Evolutionary conservation across 2,797 vertebrate species (phyloP).

Genomic region (Cheirogaleus major): DNA sequence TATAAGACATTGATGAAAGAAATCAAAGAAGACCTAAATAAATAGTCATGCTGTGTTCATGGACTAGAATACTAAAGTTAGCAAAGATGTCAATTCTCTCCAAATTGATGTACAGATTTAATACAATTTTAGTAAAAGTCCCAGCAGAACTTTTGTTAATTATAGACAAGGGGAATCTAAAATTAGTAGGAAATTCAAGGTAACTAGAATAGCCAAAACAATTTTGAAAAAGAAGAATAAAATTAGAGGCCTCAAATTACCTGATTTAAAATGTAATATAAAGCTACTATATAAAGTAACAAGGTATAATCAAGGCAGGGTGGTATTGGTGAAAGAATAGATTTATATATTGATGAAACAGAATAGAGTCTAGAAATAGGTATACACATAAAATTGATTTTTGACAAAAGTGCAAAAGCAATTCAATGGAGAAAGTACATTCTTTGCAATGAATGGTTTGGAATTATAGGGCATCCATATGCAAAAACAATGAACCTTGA

Average conservation of each 20-base stretch:
- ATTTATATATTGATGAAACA: background rate
- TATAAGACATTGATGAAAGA: background rate
- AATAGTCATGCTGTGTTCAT: background rate
- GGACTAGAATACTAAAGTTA: background rate
- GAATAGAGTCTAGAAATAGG: background rate
- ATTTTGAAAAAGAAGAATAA: background rate
- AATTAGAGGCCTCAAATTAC: background rate
- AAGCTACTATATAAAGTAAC: background rate
- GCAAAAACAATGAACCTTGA: background rate
- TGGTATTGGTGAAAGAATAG: background rate
- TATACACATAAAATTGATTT: background rate
- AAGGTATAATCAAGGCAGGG: background rate
- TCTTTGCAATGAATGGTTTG: background rate
- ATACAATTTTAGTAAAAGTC: background rate
- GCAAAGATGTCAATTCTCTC: background rate
- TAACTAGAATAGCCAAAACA: background rate
- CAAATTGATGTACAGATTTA: background rate
- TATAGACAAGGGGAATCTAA: background rate
- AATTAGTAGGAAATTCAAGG: background rate
- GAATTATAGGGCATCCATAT: background rate
- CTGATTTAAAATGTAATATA: background rate
- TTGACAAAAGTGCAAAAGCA: conserved; percentile 6
- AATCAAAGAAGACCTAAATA: conserved; percentile 12
- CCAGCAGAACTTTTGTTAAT: background rate
- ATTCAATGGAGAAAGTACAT: background rate